Evolutionary conservation across 1,140 invertebrate genomes (phyloP).

Genomic region (Hyphantria cunea): DNA sequence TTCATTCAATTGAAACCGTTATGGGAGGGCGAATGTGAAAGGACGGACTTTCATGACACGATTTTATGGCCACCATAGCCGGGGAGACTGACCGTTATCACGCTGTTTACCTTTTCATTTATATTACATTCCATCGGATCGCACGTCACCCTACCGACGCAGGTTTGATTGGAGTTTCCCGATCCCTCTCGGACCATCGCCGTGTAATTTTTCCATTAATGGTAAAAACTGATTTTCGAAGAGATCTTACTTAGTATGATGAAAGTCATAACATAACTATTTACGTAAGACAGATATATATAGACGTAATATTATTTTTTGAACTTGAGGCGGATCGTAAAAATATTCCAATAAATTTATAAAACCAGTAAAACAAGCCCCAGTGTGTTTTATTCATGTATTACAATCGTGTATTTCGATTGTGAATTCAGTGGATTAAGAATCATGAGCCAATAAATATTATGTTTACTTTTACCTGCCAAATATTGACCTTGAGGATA

Average conservation of each 20-base stretch:
- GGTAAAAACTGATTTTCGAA: neutral
- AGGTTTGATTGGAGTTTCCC: conserved; percentile 40
- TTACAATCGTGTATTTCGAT: neutral
- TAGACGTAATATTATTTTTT: too few species aligned
- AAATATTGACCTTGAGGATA: neutral
- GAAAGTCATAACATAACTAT: too few species aligned
- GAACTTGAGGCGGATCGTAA: too few species aligned
- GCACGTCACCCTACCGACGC: conserved; percentile 37
- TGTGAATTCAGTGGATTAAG: conserved; percentile 1
- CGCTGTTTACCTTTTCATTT: conserved; percentile 54
- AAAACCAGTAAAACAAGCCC: too few species aligned
- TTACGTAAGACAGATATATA: too few species aligned
- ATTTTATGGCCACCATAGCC: conserved; percentile 19
- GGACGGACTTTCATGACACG: neutral
- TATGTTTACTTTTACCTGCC: neutral
- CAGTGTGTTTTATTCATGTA: neutral
- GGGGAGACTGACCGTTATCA: conserved; percentile 26
- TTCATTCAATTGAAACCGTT: conserved; percentile 1
- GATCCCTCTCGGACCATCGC: conserved; percentile 13
- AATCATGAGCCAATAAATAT: conserved; percentile 11
- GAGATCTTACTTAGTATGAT: neutral
- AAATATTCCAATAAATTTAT: too few species aligned
- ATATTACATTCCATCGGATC: conserved; percentile 45
- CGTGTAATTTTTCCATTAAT: neutral
- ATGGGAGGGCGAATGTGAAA: too few species aligned